phyloP scores from a whole-genome alignment of 53 echinoderm and acorn worm species.

The Crossaster papposus region DNA sequence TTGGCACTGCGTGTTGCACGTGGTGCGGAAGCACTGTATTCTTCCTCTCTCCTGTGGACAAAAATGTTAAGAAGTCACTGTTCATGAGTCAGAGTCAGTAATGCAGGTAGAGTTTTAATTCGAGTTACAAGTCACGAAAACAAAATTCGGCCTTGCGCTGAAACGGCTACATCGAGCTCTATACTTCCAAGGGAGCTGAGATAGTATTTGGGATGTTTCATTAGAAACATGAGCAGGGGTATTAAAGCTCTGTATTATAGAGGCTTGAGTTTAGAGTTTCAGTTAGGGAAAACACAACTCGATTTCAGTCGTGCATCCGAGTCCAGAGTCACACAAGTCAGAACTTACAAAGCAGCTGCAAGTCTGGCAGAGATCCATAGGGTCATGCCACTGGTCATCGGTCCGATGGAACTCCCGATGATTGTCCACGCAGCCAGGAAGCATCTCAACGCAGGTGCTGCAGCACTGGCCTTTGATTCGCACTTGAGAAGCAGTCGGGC shows the following conservation, averaged over 20 bases:
- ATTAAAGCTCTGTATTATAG: too few species aligned
- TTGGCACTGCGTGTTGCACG: constrained; percentile 74
- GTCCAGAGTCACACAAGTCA: background rate
- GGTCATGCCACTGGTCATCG: constrained; percentile 66
- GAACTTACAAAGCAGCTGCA: constrained; percentile 82
- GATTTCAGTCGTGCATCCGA: background rate
- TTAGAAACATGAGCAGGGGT: too few species aligned
- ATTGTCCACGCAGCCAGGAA: constrained; percentile 83
- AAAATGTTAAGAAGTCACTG: background rate
- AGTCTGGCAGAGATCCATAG: constrained; percentile 69
- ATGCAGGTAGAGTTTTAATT: too few species aligned
- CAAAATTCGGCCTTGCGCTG: too few species aligned
- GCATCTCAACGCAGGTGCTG: constrained; percentile 70
- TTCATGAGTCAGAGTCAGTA: too few species aligned
- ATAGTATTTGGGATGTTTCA: too few species aligned
- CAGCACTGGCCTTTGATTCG: constrained; percentile 86
- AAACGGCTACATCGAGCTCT: too few species aligned
- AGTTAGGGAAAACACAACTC: too few species aligned
- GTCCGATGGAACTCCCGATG: constrained; percentile 71
- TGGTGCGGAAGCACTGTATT: constrained; percentile 70
- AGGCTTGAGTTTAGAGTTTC: too few species aligned
- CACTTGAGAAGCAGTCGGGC: constrained; percentile 69
- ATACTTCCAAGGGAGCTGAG: too few species aligned
- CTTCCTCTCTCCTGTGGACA: constrained; percentile 61
- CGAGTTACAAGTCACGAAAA: too few species aligned